Base-by-base conservation (phyloP, 2,113 vertebrate genomes). In the Lepus americanus region DNA sequence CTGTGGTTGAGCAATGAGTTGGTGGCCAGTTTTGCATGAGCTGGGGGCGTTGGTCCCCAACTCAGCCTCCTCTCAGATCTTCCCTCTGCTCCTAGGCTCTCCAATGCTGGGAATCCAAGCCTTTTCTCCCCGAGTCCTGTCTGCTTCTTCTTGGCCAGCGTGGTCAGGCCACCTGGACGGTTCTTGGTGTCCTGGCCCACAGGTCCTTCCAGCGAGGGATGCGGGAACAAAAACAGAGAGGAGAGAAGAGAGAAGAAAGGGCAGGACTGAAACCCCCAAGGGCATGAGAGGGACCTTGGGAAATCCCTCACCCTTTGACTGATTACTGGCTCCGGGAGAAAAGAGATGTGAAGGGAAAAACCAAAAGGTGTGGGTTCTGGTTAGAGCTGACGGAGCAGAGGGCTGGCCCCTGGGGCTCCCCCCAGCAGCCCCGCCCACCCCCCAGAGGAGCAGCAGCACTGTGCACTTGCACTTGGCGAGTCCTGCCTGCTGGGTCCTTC, bases 301-400 rank as follows among this genome's bases (percentile, higher is more conserved):
- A 16, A 61, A 16, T 0, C 39, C 44, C 13, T 80, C 0, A 0
- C 11, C 53, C 0, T 16, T 33, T 25, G 6, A 8, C 39, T 66
- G 44, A 22, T 23, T 1, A 9, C 1, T 61, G 29, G 31, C 51
- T 55, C 73, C 1, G 12, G 44, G 61, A 72, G 31, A 87, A 33
- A 69, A 11, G 23, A 39, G 27, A 53, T 0, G 33, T 63, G 78
- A 72, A 39, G 55, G 25, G 51, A 1, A 20, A 14, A n/a, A 49
- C 44, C 44, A 25, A 33, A 73, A 59, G 1, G 12, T 3, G n/a
- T 20, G 25, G 23, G 8, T 61, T 73, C 59, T 44, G 4, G 19
- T 39, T 7, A 36, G 59, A 80, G 59, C 2, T 9, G 44, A 53
- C 1, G 3, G 39, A 69, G 79, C 81, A 63, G 49, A 55, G 9